Percentiles rank a stretch among this genome's conserved stretches.
These are phyloP conservation scores for Zaprionus bogoriensis DNA, from an alignment of 2,888 invertebrate genomes.

Conservation along the genomic window DNA sequence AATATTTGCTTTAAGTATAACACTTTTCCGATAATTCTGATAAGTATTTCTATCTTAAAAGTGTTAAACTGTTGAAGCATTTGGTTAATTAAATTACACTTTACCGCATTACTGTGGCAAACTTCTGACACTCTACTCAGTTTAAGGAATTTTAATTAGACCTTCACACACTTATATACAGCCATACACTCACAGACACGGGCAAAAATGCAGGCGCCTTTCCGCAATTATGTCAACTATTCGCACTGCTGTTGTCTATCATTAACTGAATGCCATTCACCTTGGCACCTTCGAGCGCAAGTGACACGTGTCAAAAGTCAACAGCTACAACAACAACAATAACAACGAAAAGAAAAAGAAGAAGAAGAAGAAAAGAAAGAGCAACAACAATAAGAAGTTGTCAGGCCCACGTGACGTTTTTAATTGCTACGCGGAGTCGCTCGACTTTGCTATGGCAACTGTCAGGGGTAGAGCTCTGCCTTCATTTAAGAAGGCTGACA, in stretches of 20 bases:
- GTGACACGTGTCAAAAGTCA: slow-evolving; percentile 67
- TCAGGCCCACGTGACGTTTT: slow-evolving; percentile 53
- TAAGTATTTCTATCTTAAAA: no score
- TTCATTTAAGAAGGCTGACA: no score
- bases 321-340: slow-evolving; percentile 21
- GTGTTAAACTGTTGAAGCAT: no score
- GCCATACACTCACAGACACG: background rate
- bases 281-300: slow-evolving; percentile 38
- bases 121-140: background rate
- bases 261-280: slow-evolving; percentile 43
- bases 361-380: slow-evolving; percentile 17
- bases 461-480: no score
- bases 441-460: background rate
- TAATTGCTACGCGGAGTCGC: slow-evolving; percentile 43
- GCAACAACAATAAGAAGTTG: slow-evolving; percentile 21
- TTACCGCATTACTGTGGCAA: slow-evolving; percentile 23
- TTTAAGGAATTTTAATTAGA: slow-evolving; percentile 47
- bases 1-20: no score
- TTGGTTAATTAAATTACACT: slow-evolving; percentile 8
- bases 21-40: no score
- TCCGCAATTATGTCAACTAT: slow-evolving; percentile 45
- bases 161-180: background rate
- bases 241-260: slow-evolving; percentile 30
- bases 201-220: slow-evolving; percentile 23
- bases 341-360: slow-evolving; percentile 18